Conservation (phyloP, 2,888 invertebrate genomes). For the Noctua comes region DNA sequence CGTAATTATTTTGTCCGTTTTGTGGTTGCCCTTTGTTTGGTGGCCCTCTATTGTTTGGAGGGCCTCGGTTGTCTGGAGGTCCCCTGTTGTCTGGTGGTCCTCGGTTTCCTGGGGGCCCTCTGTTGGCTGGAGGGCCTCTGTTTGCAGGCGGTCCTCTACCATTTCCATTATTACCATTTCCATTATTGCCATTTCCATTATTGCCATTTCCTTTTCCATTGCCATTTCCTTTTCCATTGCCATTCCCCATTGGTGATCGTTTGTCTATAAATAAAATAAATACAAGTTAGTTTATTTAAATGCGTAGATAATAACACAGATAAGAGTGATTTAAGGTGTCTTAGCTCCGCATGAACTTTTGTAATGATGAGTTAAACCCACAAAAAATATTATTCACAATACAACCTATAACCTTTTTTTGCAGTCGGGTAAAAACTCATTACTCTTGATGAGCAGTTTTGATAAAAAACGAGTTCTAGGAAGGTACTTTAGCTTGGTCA, state of each 20-base stretch:
- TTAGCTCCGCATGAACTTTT: neutral
- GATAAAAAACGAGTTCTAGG: neutral
- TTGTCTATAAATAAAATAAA: constrained; percentile 48
- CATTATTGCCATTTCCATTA: constrained; percentile 21
- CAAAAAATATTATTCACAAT: constrained; percentile 18
- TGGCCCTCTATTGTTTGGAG: constrained; percentile 27
- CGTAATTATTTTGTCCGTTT: constrained; percentile 25
- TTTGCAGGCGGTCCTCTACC: constrained; percentile 28
- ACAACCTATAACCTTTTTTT: constrained; percentile 20
- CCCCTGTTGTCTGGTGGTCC: constrained; percentile 54
- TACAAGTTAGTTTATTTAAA: neutral
- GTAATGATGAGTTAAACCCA: neutral
- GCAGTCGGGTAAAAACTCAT: neutral
- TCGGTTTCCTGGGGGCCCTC: constrained; percentile 52
- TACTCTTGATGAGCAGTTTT: neutral
- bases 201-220: constrained; percentile 34
- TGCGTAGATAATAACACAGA: neutral
- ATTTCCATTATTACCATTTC: neutral
- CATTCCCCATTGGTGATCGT: constrained; percentile 42
- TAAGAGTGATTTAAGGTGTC: neutral
- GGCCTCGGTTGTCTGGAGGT: constrained; percentile 47
- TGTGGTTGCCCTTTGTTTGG: constrained; percentile 23
- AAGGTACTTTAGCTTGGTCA: neutral
- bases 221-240: neutral
- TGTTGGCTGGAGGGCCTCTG: constrained; percentile 37